These are phyloP conservation scores for Rhinogobio ventralis DNA, from an alignment of 2,797 vertebrate genomes.

Conservation along the genomic window DNA sequence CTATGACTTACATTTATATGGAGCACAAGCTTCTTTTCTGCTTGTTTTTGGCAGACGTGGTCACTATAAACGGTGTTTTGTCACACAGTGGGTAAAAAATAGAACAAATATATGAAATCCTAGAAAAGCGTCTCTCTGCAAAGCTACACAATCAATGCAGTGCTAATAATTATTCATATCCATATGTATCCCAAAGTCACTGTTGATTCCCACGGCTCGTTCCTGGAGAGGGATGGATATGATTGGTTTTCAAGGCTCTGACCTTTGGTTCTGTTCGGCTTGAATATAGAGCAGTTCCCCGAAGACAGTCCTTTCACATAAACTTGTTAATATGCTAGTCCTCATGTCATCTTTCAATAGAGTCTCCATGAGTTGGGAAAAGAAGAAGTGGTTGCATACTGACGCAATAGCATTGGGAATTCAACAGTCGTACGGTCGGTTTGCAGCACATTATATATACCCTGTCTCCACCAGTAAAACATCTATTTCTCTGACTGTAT, in stretches of 20 bases:
- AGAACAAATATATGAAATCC: background rate
- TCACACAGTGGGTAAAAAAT: background rate
- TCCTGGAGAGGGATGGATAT: conserved; percentile 22
- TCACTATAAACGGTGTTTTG: background rate
- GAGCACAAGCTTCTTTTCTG: background rate
- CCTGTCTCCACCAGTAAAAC: background rate
- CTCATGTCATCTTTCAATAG: conserved; percentile 47
- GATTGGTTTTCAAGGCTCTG: conserved; percentile 56
- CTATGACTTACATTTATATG: background rate
- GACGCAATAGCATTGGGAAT: conserved; percentile 13
- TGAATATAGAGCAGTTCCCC: conserved; percentile 57
- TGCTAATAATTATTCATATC: conserved; percentile 23
- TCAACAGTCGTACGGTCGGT: conserved; percentile 3
- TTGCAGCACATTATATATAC: background rate
- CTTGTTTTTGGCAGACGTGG: background rate
- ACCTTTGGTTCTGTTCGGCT: conserved; percentile 58
- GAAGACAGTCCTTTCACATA: conserved; percentile 54
- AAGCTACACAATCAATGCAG: background rate
- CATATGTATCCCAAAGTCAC: background rate
- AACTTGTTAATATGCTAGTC: conserved; percentile 56
- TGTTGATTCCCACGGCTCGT: background rate
- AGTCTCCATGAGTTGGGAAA: conserved; percentile 11
- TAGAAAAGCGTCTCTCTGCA: background rate
- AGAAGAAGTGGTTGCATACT: conserved; percentile 25
- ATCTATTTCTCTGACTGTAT: background rate